Base-by-base conservation (phyloP, 2,888 invertebrate species). In the Gymnocheta viridis region DNA sequence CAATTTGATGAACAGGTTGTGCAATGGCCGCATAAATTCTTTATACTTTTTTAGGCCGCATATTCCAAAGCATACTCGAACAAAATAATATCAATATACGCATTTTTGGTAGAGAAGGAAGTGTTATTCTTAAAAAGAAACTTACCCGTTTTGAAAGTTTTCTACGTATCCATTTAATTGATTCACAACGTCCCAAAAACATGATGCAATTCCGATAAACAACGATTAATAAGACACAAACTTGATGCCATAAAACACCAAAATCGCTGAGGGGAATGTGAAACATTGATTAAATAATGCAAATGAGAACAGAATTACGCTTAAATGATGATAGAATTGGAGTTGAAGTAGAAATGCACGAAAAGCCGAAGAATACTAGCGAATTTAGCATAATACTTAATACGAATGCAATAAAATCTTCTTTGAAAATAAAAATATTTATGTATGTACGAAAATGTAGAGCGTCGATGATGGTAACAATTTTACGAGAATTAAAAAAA, bases 161-260 rank as follows among this genome's bases (percentile, higher is more conserved):
- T 86, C 89, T 87, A 73, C 88, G 89, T 87, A 91, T 90, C 91
- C 91, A 91, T 82, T 91, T 90, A 82, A 91, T 87, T 79, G 91
- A 88, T 85, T 88, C 89, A 44, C 88, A 87, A 70, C 88, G 89
- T 58, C 87, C 87, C 24, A 91, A 87, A 82, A 90, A 89, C 91
- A 91, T 91, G 77, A 83, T 87, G 80, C 87, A 85, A 66, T 69
- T 86, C 74, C 87, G 87, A 85, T 87, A 90, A 73, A 89, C 80
- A 58, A 89, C 86, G 67, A 89, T 86, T 86, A 91, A 86, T 81
- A 90, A 67, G 85, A 89, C 32, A 62, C 88, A 87, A 87, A 91
- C 82, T 86, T 87, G 89, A 87, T 91, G 91, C 88, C 90, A 88
- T 87, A 88, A 88, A 87, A 86, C 87, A 73, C 87, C 85, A 47